Evolutionary conservation across 2,797 vertebrate species (phyloP).

Genomic region (Helarctos malayanus): DNA sequence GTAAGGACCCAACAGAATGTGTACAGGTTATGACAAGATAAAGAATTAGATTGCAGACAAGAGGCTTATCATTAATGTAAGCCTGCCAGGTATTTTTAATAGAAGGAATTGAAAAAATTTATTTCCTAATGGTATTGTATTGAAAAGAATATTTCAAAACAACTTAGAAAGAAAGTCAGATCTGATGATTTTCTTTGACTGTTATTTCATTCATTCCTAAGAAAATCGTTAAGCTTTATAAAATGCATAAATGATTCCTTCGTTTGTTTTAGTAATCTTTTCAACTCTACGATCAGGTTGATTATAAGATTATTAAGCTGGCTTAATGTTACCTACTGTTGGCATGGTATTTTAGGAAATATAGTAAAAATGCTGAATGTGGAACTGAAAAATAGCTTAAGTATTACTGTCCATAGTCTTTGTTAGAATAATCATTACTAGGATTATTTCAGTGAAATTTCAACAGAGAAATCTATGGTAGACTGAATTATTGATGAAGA

Average conservation of each 20-base stretch:
- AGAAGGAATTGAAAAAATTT: neutral
- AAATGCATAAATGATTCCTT: neutral
- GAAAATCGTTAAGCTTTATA: neutral
- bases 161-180: neutral
- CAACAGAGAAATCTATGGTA: neutral
- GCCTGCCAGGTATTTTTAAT: neutral
- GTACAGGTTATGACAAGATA: neutral
- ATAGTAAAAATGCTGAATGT: neutral
- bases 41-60: slow-evolving; percentile 4
- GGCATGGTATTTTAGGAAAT: neutral
- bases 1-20: neutral
- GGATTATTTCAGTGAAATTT: neutral
- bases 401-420: neutral
- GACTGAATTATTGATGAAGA: slow-evolving; percentile 41
- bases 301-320: slow-evolving; percentile 32
- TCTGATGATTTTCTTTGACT: neutral
- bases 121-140: neutral
- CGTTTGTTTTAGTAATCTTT: neutral
- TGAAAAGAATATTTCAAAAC: slow-evolving; percentile 40
- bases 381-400: neutral
- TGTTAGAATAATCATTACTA: neutral
- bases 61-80: neutral
- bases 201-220: neutral
- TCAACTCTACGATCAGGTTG: neutral
- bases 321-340: neutral